Evolutionary conservation across 2,113 vertebrate genomes (phyloP), one percentile per base, ranked within the genome.

Genomic region (Alligator sinensis): DNA sequence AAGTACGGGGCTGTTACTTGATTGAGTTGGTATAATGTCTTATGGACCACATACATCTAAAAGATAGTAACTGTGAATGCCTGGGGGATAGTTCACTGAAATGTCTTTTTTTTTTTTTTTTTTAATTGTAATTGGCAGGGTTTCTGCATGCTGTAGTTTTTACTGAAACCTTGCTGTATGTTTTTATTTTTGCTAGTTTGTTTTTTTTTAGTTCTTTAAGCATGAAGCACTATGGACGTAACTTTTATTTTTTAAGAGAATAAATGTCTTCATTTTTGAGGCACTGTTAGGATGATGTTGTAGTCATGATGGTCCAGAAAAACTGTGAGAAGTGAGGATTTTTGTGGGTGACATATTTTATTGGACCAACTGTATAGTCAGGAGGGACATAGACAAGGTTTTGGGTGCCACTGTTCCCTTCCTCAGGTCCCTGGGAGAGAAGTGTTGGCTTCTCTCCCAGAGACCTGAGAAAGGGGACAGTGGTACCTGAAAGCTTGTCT

Each of bases 1-100:
- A 24, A 68, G 30, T 24, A 59, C 12, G 27, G 19, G 4, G n/a
- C 0, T 19, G 59, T 57, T 18, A 19, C 18, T 4, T 0, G 1
- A 13, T 5, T 61, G 70, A 72, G 70, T 61, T 5, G 60, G 3
- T 6, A 11, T 4, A 3, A 1, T 12, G 3, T 15, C 16, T 60
- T 55, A 34, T 34, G 47, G 16, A 34, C 54, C 47, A n/a, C 19
- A 47, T 47, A 47, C 47, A 22, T 34, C 70, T 38, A 27, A 82
- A 83, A 17, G 3, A 28, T 18, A 58, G 28, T 38, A 6, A 82
- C 47, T 22, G 38, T 30, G 62, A 22, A 3, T 8, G 13, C 61
- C 61, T 88, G 28, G 61, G 38, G 25, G 22, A 17, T 5, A 15
- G 22, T 68, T 11, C 14, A 16, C 34, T 55, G 2, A 77, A 85